Base-by-base conservation (phyloP, 2,113 vertebrate species). In the Rhagologus leucostigma region DNA sequence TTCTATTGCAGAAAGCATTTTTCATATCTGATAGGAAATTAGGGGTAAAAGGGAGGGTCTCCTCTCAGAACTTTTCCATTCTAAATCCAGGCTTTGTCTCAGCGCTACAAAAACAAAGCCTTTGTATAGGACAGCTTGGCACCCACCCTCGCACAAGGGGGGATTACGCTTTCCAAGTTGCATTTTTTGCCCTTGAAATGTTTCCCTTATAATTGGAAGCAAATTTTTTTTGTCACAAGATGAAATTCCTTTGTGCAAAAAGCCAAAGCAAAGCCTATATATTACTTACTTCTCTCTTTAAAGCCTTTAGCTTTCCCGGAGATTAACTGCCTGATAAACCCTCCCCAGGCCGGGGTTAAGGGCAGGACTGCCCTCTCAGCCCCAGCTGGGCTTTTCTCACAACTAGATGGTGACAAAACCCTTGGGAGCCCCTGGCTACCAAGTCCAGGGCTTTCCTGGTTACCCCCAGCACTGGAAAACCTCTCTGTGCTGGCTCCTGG, bases 101-200 rank as follows among this genome's bases (percentile, higher is more conserved):
- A 84, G 79, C 33, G 23, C 52, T 49, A 67, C 64, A 75, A 88
- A 89, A 71, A 29, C 83, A 90, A 59, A 92, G 57, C 16, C 56
- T 75, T 39, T 46, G 76, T 73, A n/a, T 0, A 68, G 93, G 95
- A 64, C 88, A 89, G 90, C 80, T 88, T 84, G 83, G 90, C 88
- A 95, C 49, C 64, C 68, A 37, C 82, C 35, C 76, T 63, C 11
- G 1, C 5, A 21, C 56, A 63, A 75, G 32, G 27, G 63, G 68
- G 71, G 81, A 77, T 74, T 50, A 59, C 1, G 4, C 71, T 93
- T 93, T 86, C 83, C 86, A 93, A 81, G 56, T 20, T 84, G 83
- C 71, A 75, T 84, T 69, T 90, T 92, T 92, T 76, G 59, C 60
- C 79, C 87, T 94, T 95, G 85, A 95, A 94, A 94, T 59, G 37